Conservation (phyloP, 2,888 invertebrate genomes). For the Trissoscelio sp. region DNA sequence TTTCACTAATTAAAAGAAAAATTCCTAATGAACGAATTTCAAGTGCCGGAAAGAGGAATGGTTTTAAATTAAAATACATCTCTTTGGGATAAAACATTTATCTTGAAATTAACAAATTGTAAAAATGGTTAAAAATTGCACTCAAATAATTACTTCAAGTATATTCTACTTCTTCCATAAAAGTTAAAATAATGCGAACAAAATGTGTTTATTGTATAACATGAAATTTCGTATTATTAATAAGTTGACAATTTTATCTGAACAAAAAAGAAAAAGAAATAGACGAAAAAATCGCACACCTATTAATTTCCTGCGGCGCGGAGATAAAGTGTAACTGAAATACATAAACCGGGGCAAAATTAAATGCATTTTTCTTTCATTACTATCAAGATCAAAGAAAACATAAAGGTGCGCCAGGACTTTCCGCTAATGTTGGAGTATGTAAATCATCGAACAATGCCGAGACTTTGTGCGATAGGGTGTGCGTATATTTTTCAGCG, state of each 20-base stretch:
- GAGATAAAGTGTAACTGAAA: conserved; percentile 52
- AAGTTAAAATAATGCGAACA: too few relatives aligned
- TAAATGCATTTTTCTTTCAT: conserved; percentile 61
- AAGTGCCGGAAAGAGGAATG: too few relatives aligned
- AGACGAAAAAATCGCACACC: conserved; percentile 4
- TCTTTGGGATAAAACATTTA: too few relatives aligned
- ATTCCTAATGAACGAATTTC: too few relatives aligned
- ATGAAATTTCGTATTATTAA: not conserved
- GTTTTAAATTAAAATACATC: too few relatives aligned
- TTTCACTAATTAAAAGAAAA: too few relatives aligned
- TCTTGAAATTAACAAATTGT: too few relatives aligned
- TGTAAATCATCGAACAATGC: conserved; percentile 75
- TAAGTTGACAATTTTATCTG: not conserved
- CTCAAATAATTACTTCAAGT: too few relatives aligned
- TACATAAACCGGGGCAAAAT: conserved; percentile 47
- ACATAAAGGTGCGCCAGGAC: conserved; percentile 66
- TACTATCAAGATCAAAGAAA: conserved; percentile 71
- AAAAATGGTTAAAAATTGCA: too few relatives aligned
- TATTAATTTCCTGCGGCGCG: conserved; percentile 19
- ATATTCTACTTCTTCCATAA: too few relatives aligned
- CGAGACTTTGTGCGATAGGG: conserved; percentile 63
- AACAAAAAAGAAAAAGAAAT: not conserved
- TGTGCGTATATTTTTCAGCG: conserved; percentile 64
- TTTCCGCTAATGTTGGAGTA: conserved; percentile 70
- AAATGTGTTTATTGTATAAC: too few relatives aligned